A percentile compares a stretch with the other conserved stretches of the same genome.
Evolutionary conservation across 2,113 vertebrate species (phyloP).

Genomic region (Origma solitaria): DNA sequence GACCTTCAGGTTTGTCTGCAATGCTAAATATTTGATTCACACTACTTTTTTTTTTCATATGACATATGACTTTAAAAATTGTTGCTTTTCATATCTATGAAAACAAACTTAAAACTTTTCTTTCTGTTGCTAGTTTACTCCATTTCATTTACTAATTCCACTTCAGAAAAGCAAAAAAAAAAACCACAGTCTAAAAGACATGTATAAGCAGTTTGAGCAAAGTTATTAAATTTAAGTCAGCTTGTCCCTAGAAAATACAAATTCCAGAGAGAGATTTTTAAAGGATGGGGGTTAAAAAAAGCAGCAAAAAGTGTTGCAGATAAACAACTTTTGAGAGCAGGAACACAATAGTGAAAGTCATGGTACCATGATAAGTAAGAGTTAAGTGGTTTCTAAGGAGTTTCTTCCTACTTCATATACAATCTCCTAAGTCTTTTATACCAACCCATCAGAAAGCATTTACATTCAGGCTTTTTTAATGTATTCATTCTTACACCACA

Average conservation of each 20-base stretch:
- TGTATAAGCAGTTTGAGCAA: not conserved
- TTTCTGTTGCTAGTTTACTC: not conserved
- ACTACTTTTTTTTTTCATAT: not conserved
- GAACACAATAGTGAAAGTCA: not conserved
- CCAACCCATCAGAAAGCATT: not conserved
- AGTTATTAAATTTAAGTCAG: not conserved
- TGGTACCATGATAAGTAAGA: not conserved
- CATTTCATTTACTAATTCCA: not conserved
- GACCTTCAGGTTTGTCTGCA: not conserved
- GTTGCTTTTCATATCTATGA: not conserved
- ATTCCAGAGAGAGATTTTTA: not conserved
- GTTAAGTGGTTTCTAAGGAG: not conserved
- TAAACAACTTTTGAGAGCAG: not conserved
- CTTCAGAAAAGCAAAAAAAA: not conserved
- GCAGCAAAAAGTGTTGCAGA: not conserved
- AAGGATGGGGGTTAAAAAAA: not conserved
- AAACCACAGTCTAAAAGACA: not conserved
- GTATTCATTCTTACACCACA: not conserved
- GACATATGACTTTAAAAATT: not conserved
- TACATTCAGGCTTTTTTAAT: not conserved
- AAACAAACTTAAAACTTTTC: not conserved
- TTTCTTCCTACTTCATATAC: not conserved
- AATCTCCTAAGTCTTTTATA: not conserved
- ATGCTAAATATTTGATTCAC: not conserved
- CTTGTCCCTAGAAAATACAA: not conserved